Percentiles rank a stretch among this genome's conserved stretches.
Evolutionary conservation across 1,140 invertebrate species (phyloP).

Genomic region (Leptinotarsa lineolata): DNA sequence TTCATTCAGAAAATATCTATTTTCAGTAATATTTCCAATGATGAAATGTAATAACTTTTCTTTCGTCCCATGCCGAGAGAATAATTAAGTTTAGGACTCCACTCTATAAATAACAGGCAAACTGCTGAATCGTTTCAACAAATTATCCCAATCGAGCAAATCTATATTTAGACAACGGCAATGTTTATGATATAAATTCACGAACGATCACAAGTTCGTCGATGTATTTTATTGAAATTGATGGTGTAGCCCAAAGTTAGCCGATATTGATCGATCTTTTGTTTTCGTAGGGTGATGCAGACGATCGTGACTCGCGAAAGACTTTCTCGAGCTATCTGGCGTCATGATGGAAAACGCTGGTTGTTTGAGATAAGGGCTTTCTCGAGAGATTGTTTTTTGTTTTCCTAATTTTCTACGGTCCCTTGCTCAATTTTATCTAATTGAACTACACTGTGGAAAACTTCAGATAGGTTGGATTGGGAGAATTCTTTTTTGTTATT

Average conservation of each 20-base stretch:
- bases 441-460: not conserved
- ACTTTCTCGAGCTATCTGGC: not conserved
- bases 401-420: not conserved
- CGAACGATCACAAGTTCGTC: not conserved
- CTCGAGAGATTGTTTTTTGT: not conserved
- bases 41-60: too few relatives aligned
- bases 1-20: too few relatives aligned
- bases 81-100: not conserved
- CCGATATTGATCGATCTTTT: slow-evolving; percentile 4
- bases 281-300: not conserved
- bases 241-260: not conserved
- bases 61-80: not conserved
- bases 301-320: not conserved
- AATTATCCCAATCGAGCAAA: not conserved
- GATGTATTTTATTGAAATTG: slow-evolving; percentile 6
- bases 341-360: slow-evolving; percentile 4
- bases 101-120: not conserved
- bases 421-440: not conserved
- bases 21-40: too few relatives aligned
- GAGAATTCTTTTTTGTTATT: not conserved
- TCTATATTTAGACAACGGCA: not conserved
- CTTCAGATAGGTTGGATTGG: not conserved
- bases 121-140: not conserved
- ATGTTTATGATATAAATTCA: not conserved
- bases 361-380: not conserved